Percentiles rank a stretch among this genome's conserved stretches.
Conservation (phyloP, 2,888 invertebrate species). For the Lasioglossum vierecki region DNA sequence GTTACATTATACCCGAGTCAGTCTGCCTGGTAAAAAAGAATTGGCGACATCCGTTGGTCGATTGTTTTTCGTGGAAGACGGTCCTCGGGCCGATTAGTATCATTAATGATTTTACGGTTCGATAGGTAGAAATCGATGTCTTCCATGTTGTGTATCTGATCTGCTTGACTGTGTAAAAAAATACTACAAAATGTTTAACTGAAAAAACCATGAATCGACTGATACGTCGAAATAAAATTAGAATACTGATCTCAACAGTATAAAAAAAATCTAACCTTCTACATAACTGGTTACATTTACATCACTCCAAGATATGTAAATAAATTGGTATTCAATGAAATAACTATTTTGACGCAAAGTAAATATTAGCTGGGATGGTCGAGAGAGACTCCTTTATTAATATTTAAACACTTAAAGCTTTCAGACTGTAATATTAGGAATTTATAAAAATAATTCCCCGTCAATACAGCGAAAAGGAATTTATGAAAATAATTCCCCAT, state of each 20-base stretch:
- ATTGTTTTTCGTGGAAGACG: conserved; percentile 80
- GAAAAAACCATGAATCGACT: background rate
- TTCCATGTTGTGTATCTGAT: background rate
- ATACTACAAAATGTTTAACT: background rate
- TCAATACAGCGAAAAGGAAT: too few species aligned
- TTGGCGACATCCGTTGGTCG: conserved; percentile 79
- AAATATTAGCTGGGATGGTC: too few species aligned
- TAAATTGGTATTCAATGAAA: too few species aligned
- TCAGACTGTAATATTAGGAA: background rate
- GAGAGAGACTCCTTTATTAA: too few species aligned
- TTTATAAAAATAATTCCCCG: background rate
- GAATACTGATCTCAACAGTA: background rate
- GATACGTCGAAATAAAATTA: background rate
- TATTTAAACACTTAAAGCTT: too few species aligned
- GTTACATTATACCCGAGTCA: conserved; percentile 37
- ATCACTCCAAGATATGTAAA: too few species aligned
- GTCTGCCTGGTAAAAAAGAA: conserved; percentile 71
- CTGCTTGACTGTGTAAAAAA: background rate
- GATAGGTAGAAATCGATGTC: conserved; percentile 45
- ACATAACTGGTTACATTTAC: too few species aligned
- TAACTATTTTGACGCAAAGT: too few species aligned
- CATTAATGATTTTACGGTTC: conserved; percentile 73
- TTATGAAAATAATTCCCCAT: background rate
- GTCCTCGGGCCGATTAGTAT: conserved; percentile 68
- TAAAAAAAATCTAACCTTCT: background rate